Conservation (phyloP, 2,797 vertebrate species). For the Sylvia borin region DNA sequence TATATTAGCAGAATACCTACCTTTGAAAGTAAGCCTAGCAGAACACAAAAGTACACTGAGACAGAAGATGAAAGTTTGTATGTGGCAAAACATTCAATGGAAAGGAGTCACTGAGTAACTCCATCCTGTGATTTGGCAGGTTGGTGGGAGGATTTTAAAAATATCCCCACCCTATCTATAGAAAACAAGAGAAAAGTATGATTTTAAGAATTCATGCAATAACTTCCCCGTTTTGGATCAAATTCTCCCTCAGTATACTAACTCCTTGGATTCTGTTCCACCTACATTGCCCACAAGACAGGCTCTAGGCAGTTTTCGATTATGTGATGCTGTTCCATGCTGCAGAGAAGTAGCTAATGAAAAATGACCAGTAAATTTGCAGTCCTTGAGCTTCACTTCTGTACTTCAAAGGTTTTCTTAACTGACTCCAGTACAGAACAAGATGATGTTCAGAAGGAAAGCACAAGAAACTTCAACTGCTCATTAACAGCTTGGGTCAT, state of each 20-base stretch:
- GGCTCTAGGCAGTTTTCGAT: not conserved
- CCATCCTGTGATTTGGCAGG: slow-evolving; percentile 16
- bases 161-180: not conserved
- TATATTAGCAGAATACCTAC: not conserved
- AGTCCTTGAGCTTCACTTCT: not conserved
- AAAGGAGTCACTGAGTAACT: slow-evolving; percentile 12
- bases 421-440: not conserved
- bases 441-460: not conserved
- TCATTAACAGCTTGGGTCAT: not conserved
- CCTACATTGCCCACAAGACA: not conserved
- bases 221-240: not conserved
- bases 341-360: not conserved
- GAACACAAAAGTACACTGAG: not conserved
- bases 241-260: not conserved
- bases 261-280: not conserved
- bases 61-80: slow-evolving; percentile 50
- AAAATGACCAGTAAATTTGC: not conserved
- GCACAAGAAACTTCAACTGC: not conserved
- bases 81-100: slow-evolving; percentile 17
- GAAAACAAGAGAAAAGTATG: not conserved
- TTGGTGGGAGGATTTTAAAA: not conserved
- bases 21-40: slow-evolving; percentile 39
- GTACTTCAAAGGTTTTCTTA: not conserved
- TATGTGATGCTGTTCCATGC: not conserved
- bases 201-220: not conserved